Conservation (phyloP, 2,888 invertebrate genomes). For the Andrena bicolor region DNA sequence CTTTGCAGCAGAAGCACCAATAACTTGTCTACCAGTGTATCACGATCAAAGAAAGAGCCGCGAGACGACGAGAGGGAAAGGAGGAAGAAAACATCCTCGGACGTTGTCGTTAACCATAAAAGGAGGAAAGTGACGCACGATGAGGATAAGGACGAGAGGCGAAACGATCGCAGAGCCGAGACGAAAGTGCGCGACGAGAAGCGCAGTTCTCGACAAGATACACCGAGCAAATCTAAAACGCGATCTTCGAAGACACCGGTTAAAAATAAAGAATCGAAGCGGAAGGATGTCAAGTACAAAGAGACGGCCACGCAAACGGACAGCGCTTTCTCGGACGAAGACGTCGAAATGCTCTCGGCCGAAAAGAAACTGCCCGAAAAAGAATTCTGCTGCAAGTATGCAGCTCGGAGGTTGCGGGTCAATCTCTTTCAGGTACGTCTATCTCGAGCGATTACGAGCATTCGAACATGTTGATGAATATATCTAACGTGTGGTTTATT, state of each 20-base stretch:
- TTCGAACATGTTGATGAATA: neutral
- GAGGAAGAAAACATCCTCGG: neutral
- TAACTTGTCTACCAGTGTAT: neutral
- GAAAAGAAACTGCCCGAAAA: neutral
- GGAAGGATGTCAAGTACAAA: conserved; percentile 16
- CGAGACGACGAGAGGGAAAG: neutral
- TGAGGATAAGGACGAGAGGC: neutral
- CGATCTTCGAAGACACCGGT: conserved; percentile 2
- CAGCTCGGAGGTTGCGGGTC: neutral
- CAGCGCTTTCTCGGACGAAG: conserved; percentile 33
- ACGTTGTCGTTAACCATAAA: neutral
- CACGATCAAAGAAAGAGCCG: neutral
- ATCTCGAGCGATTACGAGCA: neutral
- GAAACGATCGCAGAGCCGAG: neutral
- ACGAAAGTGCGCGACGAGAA: neutral
- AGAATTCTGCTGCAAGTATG: neutral
- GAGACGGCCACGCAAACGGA: conserved; percentile 51
- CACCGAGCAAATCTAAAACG: conserved; percentile 10
- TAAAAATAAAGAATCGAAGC: conserved; percentile 8
- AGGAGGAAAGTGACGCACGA: neutral
- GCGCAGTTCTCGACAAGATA: neutral
- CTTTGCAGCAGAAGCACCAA: neutral
- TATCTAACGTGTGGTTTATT: neutral
- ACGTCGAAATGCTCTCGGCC: conserved; percentile 29
- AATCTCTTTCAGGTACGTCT: neutral